Evolutionary conservation across 2,113 vertebrate species (phyloP).

Genomic region (Sterrhoptilus dennistouni): DNA sequence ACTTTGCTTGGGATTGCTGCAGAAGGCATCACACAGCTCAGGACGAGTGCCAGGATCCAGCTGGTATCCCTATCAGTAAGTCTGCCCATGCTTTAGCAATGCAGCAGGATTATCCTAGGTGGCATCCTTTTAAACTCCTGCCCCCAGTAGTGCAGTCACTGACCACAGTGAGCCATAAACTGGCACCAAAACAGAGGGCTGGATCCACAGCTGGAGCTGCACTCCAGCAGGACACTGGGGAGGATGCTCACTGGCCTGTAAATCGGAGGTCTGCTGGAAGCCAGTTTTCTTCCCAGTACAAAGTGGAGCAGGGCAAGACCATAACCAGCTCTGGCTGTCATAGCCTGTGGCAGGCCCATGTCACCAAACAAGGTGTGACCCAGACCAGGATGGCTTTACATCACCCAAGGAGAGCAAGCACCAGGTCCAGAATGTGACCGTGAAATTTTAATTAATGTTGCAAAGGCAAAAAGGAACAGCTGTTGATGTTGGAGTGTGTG

Average conservation of each 20-base stretch:
- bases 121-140: neutral
- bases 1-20: neutral
- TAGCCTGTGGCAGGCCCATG: neutral
- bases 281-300: neutral
- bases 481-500: neutral
- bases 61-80: neutral
- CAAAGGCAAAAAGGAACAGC: slow-evolving; percentile 1
- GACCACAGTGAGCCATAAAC: neutral
- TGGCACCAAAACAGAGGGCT: neutral
- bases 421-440: neutral
- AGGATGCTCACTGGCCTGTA: accelerated
- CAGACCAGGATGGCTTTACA: neutral
- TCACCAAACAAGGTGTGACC: neutral
- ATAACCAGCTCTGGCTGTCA: neutral
- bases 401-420: neutral
- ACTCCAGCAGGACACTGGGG: neutral
- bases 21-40: neutral
- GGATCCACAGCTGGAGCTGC: neutral
- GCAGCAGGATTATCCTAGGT: neutral
- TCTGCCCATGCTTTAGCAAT: neutral
- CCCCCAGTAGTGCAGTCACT: neutral
- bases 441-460: neutral
- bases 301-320: neutral
- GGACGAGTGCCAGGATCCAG: accelerated
- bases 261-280: neutral